Conservation (phyloP, 2,888 invertebrate genomes). For the Parelbella ahira region DNA sequence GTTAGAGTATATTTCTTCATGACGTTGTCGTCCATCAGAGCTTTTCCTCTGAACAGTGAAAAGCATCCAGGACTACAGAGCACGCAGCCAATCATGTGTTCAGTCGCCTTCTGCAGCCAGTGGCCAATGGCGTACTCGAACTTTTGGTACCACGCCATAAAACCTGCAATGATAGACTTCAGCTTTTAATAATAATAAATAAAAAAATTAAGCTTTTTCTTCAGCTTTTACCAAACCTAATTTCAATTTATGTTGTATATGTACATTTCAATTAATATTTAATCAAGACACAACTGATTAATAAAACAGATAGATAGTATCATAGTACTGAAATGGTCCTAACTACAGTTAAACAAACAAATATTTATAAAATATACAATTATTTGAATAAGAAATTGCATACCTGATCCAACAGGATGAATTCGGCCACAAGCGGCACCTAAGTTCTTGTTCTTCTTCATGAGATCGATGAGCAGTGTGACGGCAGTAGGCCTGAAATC, state of each 20-base stretch:
- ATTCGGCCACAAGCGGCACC: conserved; percentile 95
- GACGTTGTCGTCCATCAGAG: conserved; percentile 99
- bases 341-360: too few relatives aligned
- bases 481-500: conserved; percentile 92
- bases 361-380: too few relatives aligned
- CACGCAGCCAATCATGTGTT: conserved; percentile 99
- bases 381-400: too few relatives aligned
- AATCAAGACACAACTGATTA: too few relatives aligned
- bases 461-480: conserved; percentile 88
- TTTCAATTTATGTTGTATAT: too few relatives aligned
- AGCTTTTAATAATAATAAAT: too few relatives aligned
- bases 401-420: conserved; percentile 89
- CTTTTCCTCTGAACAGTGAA: conserved; percentile 97
- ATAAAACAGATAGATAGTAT: too few relatives aligned
- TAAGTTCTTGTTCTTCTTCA: conserved; percentile 90
- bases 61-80: conserved; percentile 99
- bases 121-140: conserved; percentile 99
- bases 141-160: conserved; percentile 99
- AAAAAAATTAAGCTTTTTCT: too few relatives aligned
- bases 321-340: too few relatives aligned
- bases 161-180: conserved; percentile 79
- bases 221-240: too few relatives aligned
- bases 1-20: conserved; percentile 96
- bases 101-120: conserved; percentile 99
- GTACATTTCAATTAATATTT: too few relatives aligned